Conservation (phyloP, 2,113 vertebrate genomes). For the Pygoscelis antarcticus region DNA sequence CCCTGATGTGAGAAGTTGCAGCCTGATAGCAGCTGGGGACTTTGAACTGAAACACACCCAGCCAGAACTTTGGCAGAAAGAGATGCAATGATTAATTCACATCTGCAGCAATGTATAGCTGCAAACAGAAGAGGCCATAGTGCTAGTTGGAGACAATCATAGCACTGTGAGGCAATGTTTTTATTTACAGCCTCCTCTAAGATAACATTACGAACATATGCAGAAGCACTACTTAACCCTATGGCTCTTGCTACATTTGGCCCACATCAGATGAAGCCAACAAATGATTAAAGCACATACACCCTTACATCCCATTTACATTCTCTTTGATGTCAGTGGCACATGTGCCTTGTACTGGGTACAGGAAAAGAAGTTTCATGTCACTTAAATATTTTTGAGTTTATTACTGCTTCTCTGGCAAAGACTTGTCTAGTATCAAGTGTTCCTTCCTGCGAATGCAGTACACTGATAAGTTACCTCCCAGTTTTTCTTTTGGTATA, state of each 20-base stretch:
- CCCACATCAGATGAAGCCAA: not conserved
- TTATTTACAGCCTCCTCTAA: conserved; percentile 17
- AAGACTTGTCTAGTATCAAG: not conserved
- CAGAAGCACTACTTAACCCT: not conserved
- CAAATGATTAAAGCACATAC: not conserved
- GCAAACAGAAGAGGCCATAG: not conserved
- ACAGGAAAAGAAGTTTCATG: not conserved
- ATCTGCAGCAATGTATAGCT: not conserved
- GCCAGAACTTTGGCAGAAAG: not conserved
- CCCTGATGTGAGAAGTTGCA: conserved; percentile 6
- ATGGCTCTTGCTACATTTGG: not conserved
- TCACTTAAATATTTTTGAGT: not conserved
- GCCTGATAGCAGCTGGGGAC: conserved; percentile 6
- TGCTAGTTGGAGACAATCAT: not conserved
- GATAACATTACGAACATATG: not conserved
- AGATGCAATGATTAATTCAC: not conserved
- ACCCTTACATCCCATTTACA: not conserved
- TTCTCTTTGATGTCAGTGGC: not conserved
- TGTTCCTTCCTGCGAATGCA: not conserved
- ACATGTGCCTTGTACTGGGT: not conserved
- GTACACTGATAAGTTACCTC: not conserved
- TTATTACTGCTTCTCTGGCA: not conserved
- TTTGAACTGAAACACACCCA: conserved; percentile 19
- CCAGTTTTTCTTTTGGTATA: not conserved
- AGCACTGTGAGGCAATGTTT: not conserved